Evolutionary conservation across 2,888 invertebrate species (phyloP).

Genomic region (Thecophora atra): DNA sequence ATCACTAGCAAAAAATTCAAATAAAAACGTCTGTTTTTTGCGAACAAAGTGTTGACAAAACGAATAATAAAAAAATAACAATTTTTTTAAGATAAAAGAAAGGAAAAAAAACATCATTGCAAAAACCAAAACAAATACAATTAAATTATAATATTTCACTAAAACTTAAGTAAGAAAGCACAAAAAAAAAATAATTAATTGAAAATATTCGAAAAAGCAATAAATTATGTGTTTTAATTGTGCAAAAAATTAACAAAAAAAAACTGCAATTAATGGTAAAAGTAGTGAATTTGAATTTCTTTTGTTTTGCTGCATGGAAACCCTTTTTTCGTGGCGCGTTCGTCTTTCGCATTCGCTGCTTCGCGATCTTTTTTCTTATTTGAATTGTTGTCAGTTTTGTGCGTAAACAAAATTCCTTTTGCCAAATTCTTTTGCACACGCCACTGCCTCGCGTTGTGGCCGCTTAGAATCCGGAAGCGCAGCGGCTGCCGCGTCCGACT

Average conservation of each 20-base stretch:
- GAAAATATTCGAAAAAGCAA: not conserved
- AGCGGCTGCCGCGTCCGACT: not conserved
- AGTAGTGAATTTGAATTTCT: not conserved
- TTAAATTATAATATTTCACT: not conserved
- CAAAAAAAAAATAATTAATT: not conserved
- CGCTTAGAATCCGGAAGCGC: constrained; percentile 30
- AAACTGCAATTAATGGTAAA: not conserved
- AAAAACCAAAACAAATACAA: constrained; percentile 4
- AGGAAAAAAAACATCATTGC: too few relatives aligned
- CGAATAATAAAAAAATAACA: too few relatives aligned
- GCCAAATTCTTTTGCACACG: not conserved
- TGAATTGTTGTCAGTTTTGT: not conserved
- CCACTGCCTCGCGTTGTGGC: constrained; percentile 1
- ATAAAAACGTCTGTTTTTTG: too few relatives aligned
- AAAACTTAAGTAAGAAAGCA: too few relatives aligned
- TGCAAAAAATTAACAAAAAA: constrained; percentile 4
- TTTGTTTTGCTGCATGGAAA: not conserved
- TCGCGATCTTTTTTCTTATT: not conserved
- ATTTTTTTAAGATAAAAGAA: not conserved
- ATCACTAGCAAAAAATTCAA: not conserved
- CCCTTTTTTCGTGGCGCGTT: constrained; percentile 5
- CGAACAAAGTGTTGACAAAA: too few relatives aligned
- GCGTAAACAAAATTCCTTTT: constrained; percentile 20
- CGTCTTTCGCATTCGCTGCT: not conserved
- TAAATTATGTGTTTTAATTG: not conserved